Conservation (phyloP, 2,113 vertebrate genomes). For the Caranx melampygus region DNA sequence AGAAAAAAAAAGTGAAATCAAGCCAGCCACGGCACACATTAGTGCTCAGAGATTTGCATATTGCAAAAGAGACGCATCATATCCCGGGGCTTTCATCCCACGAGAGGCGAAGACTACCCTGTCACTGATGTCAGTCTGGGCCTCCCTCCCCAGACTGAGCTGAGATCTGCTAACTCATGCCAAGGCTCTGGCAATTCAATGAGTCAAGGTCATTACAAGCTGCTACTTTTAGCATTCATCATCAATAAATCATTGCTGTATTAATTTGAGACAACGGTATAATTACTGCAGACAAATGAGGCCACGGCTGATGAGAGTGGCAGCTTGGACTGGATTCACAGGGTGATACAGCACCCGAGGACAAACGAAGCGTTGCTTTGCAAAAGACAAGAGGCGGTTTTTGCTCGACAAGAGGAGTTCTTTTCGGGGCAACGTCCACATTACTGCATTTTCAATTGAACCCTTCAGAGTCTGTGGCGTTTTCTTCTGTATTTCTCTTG, state of each 20-base stretch:
- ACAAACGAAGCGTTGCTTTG: background rate
- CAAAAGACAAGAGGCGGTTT: background rate
- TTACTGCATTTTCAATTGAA: too few species aligned
- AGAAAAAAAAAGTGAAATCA: constrained; percentile 64
- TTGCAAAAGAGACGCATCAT: constrained; percentile 31
- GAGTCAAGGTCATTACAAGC: constrained; percentile 37
- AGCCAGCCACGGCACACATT: constrained; percentile 25
- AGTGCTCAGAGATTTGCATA: constrained; percentile 45
- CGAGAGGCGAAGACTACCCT: constrained; percentile 18
- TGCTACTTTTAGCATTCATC: constrained; percentile 41
- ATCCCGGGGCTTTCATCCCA: constrained; percentile 18
- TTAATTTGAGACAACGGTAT: constrained; percentile 32
- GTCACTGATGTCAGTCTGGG: constrained; percentile 31
- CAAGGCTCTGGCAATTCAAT: constrained; percentile 14
- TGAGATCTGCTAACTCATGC: constrained; percentile 7
- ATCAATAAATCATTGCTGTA: constrained; percentile 37
- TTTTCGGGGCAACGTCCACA: too few species aligned
- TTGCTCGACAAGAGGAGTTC: background rate
- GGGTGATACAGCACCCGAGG: background rate
- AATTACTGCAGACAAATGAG: constrained; percentile 46
- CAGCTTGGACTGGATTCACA: background rate
- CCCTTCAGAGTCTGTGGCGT: too few species aligned
- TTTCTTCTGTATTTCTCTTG: too few species aligned
- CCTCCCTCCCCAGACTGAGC: constrained; percentile 28
- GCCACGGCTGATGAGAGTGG: background rate